Base-by-base conservation (phyloP, 2,113 vertebrate genomes). In the Phalacrocorax brasilianus region DNA sequence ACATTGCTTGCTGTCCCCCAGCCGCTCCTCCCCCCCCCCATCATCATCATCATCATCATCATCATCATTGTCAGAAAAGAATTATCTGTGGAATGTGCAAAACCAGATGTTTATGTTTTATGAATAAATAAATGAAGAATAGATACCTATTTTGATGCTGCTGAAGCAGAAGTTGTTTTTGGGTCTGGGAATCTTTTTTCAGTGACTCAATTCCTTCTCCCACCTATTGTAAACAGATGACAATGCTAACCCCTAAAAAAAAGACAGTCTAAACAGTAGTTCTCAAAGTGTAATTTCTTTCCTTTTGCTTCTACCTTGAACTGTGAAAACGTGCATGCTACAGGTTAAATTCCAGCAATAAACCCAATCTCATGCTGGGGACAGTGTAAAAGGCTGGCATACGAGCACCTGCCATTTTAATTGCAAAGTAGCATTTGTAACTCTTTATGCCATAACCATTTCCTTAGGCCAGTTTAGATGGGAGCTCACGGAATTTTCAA, bases 91-190 rank as follows among this genome's bases (percentile, higher is more conserved):
- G 11, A 67, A 35, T 0, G 0, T 8, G 27, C 30, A 58, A 75
- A 76, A 53, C 19, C 0, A 0, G 26, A 15, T 66, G 12, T 12
- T 27, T 72, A 63, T 45, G 9, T 16, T 65, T 59, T 33, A 47
- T 4, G 7, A 55, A 77, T 6, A 21, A 58, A 59, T 45, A 45
- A 50, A 33, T 6, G 11, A 13, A 84, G 26, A 80, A 45, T 5
- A 32, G 12, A 61, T 97, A 99, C 98, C 98, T 98, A 68, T 98
- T 93, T 85, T 96, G 96, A 91, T 97, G 97, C 16, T 98, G 96
- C 47, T 98, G 97, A 91, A 97, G 82, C 74, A 98, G 82, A 62
- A 95, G 50, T 6, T 97, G 95, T 6, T 78, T 96, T 96, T 89
- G 97, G 62, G 52, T 95, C 70, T 95, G 92, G 50, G 92, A 91